Evolutionary conservation across 2,113 vertebrate genomes (phyloP).

Genomic region (Tretioscincus oriximinensis): DNA sequence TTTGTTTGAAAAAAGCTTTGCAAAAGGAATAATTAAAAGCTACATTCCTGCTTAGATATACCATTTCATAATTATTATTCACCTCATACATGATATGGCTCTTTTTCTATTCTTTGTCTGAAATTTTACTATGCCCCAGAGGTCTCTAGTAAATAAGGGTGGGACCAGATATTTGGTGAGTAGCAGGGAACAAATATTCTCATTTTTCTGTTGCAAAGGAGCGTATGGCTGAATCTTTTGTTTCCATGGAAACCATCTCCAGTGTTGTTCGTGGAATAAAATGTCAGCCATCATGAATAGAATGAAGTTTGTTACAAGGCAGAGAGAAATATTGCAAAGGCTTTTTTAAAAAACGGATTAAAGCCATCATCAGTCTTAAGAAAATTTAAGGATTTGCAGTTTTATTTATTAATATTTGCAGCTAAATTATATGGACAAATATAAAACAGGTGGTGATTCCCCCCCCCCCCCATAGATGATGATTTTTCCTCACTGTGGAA

Average conservation of each 20-base stretch:
- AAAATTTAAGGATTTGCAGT: conserved; percentile 22
- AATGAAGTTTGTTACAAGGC: conserved; percentile 50
- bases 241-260: conserved; percentile 71
- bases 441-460: no score
- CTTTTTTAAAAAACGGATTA: conserved; percentile 47
- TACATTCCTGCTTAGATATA: not conserved
- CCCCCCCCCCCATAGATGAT: no score
- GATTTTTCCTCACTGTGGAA: no score
- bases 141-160: conserved; percentile 45
- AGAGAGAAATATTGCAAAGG: conserved; percentile 38
- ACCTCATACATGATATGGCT: conserved; percentile 9
- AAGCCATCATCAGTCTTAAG: not conserved
- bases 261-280: conserved; percentile 64
- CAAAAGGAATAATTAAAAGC: not conserved
- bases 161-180: conserved; percentile 60
- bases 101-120: conserved; percentile 26
- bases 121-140: conserved; percentile 46
- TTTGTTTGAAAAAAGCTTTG: not conserved
- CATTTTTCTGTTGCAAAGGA: conserved; percentile 67
- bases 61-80: not conserved
- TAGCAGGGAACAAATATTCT: conserved; percentile 58
- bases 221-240: conserved; percentile 63
- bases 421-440: conserved; percentile 22
- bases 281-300: conserved; percentile 51
- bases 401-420: conserved; percentile 13